Percentiles rank a stretch among this genome's conserved stretches.
Evolutionary conservation across 1,140 invertebrate species (phyloP).

Genomic region (Dinoponera quadriceps): DNA sequence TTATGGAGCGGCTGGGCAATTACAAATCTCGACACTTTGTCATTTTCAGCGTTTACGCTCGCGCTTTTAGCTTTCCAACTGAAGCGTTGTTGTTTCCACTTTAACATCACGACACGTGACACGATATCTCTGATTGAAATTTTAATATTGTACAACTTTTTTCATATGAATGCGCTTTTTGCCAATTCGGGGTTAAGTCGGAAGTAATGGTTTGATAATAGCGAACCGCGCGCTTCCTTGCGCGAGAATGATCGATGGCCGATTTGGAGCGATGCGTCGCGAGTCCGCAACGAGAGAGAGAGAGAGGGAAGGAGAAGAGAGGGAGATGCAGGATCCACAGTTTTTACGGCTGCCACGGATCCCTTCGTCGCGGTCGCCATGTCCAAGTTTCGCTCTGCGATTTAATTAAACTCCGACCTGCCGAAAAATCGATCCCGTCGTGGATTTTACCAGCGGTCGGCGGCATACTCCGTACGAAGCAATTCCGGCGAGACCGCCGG

Average conservation of each 20-base stretch:
- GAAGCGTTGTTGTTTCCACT: background rate
- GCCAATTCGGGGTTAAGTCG: too few relatives aligned
- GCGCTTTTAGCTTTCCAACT: background rate
- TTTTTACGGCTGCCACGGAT: constrained; percentile 41
- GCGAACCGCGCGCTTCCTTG: background rate
- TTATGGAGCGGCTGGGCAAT: constrained; percentile 27
- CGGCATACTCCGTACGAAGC: constrained; percentile 58
- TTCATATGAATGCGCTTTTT: too few relatives aligned
- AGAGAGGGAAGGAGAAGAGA: background rate
- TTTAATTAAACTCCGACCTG: constrained; percentile 59
- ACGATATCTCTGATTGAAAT: background rate
- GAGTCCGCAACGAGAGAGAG: constrained; percentile 1
- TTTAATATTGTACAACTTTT: background rate
- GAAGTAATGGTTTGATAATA: background rate
- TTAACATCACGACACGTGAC: background rate
- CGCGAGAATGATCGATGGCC: background rate
- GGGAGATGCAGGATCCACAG: constrained; percentile 17
- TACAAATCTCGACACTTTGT: constrained; percentile 24
- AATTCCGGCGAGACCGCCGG: constrained; percentile 57
- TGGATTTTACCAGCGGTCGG: constrained; percentile 54
- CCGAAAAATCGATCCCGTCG: constrained; percentile 56
- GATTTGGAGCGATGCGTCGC: constrained; percentile 7
- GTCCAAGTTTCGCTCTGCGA: constrained; percentile 45
- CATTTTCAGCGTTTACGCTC: background rate
- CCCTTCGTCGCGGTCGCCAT: constrained; percentile 29